Evolutionary conservation across 2,888 invertebrate species (phyloP).

Genomic region (Phortica magna): DNA sequence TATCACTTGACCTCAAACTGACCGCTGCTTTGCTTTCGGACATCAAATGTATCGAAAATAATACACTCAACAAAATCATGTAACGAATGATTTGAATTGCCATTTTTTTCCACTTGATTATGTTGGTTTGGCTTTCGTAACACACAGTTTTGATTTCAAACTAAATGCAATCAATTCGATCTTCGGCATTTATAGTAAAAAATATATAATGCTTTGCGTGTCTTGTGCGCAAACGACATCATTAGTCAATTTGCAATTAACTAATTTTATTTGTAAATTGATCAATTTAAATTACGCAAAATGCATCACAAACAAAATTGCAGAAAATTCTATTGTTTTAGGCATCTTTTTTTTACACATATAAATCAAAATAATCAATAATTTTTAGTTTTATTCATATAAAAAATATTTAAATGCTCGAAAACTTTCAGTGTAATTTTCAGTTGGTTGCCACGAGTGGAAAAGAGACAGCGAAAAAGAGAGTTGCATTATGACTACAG

Average conservation of each 20-base stretch:
- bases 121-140: conserved; percentile 36
- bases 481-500: not conserved
- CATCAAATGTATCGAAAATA: not conserved
- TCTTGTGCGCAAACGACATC: not conserved
- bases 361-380: not conserved
- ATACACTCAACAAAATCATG: conserved; percentile 1
- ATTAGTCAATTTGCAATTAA: not conserved
- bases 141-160: conserved; percentile 2
- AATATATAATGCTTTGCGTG: not conserved
- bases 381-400: not conserved
- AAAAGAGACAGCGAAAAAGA: not conserved
- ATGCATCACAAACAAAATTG: not conserved
- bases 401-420: too few relatives aligned
- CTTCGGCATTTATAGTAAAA: not conserved
- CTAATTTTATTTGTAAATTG: not conserved
- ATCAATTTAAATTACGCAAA: not conserved
- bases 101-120: conserved; percentile 44
- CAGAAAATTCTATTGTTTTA: not conserved
- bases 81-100: conserved; percentile 13
- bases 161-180: not conserved
- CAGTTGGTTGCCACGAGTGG: not conserved
- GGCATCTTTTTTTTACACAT: not conserved
- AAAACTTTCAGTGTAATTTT: not conserved
- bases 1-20: not conserved
- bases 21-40: conserved; percentile 14